A percentile compares a stretch with the other conserved stretches of the same genome.
Conservation (phyloP, 92 coral and sea anemone species). For the Paragorgia papillata region DNA sequence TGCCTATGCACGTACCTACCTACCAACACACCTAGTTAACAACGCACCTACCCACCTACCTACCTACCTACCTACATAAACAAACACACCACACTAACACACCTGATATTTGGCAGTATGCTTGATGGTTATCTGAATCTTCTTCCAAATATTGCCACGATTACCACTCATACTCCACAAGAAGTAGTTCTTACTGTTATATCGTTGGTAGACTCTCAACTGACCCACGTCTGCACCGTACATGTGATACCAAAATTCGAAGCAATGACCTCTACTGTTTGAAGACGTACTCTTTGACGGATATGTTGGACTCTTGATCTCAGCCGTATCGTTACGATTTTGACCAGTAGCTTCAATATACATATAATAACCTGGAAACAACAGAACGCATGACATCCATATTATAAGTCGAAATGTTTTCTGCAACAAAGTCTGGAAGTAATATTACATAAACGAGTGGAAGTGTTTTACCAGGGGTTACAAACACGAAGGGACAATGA, state of each 20-base stretch:
- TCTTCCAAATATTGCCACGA: conserved; percentile 80
- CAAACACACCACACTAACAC: not conserved
- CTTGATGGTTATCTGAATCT: conserved; percentile 66
- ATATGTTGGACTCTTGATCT: conserved; percentile 63
- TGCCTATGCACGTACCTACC: no score
- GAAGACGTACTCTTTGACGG: conserved; percentile 55
- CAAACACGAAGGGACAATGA: no score
- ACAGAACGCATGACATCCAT: no score
- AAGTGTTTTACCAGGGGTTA: no score
- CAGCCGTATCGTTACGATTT: conserved; percentile 69
- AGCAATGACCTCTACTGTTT: conserved; percentile 71
- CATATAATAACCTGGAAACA: conserved; percentile 68
- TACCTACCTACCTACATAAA: no score
- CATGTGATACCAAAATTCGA: conserved; percentile 95
- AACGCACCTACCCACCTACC: no score
- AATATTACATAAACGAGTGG: no score
- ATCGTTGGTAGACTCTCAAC: conserved; percentile 61
- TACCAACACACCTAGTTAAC: no score
- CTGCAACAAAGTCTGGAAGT: no score
- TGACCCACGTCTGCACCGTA: conserved; percentile 74
- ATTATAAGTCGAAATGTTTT: no score
- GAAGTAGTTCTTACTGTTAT: conserved; percentile 18
- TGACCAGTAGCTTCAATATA: conserved; percentile 79
- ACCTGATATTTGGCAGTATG: conserved; percentile 65
- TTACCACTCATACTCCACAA: conserved; percentile 72